Conservation (phyloP, 2,797 vertebrate genomes). For the Cheirogaleus major region DNA sequence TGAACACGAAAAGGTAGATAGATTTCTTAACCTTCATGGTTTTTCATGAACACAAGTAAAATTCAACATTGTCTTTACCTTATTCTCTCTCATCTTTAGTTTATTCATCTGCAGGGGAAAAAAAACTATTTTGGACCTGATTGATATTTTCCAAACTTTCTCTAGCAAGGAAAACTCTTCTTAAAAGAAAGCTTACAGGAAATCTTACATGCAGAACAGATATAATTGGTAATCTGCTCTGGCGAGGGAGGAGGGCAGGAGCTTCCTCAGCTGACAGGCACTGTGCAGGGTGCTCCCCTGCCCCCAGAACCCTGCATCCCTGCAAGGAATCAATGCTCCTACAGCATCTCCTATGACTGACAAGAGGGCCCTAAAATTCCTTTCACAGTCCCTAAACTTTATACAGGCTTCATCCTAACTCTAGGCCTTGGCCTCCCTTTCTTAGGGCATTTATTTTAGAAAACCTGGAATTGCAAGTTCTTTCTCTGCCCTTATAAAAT, state of each 20-base stretch:
- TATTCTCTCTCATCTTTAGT: neutral
- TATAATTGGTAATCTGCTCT: neutral
- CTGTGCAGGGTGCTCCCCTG: fast-evolving
- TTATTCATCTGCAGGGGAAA: neutral
- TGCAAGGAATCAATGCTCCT: neutral
- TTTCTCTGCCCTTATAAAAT: neutral
- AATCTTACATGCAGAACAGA: neutral
- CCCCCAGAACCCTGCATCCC: neutral
- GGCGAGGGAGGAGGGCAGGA: neutral
- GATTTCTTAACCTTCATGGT: neutral
- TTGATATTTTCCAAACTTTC: neutral
- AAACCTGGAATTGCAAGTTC: neutral
- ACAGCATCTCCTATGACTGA: neutral
- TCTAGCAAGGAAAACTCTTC: neutral
- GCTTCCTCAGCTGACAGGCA: no score
- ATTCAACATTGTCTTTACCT: neutral
- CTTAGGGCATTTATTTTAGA: neutral
- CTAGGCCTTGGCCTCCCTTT: neutral
- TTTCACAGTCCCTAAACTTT: neutral
- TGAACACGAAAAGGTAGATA: neutral
- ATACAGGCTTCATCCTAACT: neutral
- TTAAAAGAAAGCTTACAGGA: neutral
- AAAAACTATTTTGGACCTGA: neutral
- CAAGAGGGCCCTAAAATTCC: neutral
- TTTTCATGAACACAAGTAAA: neutral